phyloP scores from a whole-genome alignment of 2,113 vertebrate genomes.

The Mohoua ochrocephala region DNA sequence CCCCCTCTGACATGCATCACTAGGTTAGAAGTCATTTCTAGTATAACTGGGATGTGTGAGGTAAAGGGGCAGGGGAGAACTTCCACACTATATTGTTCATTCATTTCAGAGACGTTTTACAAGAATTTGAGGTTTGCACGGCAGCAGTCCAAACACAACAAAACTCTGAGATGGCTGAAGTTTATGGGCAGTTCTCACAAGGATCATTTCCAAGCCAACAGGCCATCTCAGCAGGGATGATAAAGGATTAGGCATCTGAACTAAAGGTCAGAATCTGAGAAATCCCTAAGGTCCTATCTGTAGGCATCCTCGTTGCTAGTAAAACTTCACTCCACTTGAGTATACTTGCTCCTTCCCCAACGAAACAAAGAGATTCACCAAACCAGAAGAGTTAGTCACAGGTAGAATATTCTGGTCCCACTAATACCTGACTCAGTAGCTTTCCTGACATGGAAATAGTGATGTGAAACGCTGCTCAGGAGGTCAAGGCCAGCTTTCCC shows the following conservation, averaged over 20 bases:
- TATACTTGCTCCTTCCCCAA: neutral
- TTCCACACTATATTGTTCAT: neutral
- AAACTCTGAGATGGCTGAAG: neutral
- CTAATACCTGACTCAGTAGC: neutral
- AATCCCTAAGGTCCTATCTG: neutral
- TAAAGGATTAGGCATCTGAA: neutral
- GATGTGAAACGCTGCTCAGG: neutral
- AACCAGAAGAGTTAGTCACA: neutral
- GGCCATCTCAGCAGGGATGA: neutral
- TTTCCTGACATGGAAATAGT: neutral
- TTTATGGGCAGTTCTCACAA: neutral
- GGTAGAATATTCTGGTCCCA: neutral
- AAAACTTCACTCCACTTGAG: neutral
- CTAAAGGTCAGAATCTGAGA: neutral
- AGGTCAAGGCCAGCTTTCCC: neutral
- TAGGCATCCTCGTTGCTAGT: neutral
- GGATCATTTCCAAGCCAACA: neutral
- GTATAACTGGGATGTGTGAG: neutral
- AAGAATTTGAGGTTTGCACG: neutral
- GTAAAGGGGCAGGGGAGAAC: neutral
- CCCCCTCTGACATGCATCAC: neutral
- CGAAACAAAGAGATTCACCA: neutral
- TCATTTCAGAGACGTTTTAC: neutral
- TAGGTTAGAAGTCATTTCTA: neutral
- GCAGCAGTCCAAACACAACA: neutral